Evolutionary conservation across 1,140 invertebrate species (phyloP), one percentile per base, ranked within the genome.

Genomic region (Drosophila ananassae): DNA sequence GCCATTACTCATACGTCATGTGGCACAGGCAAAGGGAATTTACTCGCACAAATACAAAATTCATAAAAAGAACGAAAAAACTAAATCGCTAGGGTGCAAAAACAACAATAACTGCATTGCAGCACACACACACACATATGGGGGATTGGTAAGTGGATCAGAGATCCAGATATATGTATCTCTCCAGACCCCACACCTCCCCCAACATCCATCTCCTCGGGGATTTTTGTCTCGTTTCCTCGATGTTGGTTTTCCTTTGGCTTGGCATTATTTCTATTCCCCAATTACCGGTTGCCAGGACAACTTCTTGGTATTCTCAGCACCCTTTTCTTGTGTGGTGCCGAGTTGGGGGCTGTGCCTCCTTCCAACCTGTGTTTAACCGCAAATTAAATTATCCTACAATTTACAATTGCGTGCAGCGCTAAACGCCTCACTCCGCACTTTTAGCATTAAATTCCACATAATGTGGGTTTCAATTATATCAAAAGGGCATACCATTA

Each of bases 1-100:
- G 75, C 82, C 78, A 85, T 85, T 87, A 85, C 82, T 85, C 82
- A 85, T 85, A 89, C 82, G 82, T 82, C 78, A 82, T 89, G 78
- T 89, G 78, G 74, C 57, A 54, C 66, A 22, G 59, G 82, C 77
- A 82, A 78, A 67, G 73, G 83, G 82, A 71, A 69, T 71, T 71
- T 69, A 69, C 64, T 69, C 66, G 84, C 76, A 77, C 77, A 68
- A 85, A 84, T 77, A 82, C 75, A 58, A 89, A 87, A 72, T 76
- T 63, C 77, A 85, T 69, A 67, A 80, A 78, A 73, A 73, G 46
- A 60, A 67, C 71, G 59, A 67, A 75, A 37, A 37, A 37, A 37
- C 61, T 71, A 78, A 87, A 87, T 61, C 75, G 79, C 52, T 48
- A 46, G 63, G 81, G 57, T 17, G 63, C 53, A 76, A 78, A 74